Conservation (phyloP, 1,140 invertebrate species). For the Glomeris maerens region DNA sequence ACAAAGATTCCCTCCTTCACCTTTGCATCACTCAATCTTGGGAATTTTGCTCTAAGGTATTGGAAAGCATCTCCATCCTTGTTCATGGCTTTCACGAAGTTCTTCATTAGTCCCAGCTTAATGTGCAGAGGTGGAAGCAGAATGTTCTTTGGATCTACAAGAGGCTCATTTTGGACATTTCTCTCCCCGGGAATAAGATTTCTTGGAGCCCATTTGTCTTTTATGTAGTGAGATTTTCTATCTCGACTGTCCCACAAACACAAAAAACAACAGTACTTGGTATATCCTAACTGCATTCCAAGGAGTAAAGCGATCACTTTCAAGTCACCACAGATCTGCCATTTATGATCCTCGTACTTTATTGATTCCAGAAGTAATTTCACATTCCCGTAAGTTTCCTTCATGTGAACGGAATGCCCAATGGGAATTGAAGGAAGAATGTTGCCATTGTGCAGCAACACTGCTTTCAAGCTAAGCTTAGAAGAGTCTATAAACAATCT, state of each 20-base stretch:
- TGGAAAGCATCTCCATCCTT: constrained; percentile 23
- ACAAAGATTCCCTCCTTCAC: constrained; percentile 25
- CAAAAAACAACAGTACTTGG: constrained; percentile 18
- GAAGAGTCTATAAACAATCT: constrained; percentile 18
- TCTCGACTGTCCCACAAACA: constrained; percentile 19
- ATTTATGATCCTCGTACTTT: not conserved
- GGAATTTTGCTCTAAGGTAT: constrained; percentile 24
- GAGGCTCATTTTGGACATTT: constrained; percentile 21
- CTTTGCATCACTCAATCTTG: constrained; percentile 22
- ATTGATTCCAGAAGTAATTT: constrained; percentile 4
- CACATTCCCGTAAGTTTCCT: constrained; percentile 5
- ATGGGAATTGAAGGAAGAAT: constrained; percentile 7
- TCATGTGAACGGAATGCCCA: constrained; percentile 8
- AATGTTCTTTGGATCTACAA: constrained; percentile 18
- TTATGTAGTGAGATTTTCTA: constrained; percentile 13
- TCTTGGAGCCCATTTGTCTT: constrained; percentile 5
- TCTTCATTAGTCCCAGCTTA: constrained; percentile 28
- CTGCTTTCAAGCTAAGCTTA: constrained; percentile 15
- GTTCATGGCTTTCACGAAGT: constrained; percentile 25
- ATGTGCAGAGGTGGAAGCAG: constrained; percentile 29
- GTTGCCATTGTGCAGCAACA: constrained; percentile 18
- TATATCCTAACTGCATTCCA: constrained; percentile 13
- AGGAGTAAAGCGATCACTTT: constrained; percentile 14
- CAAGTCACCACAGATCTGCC: constrained; percentile 13
- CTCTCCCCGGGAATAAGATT: constrained; percentile 13